These are phyloP conservation scores for Melinaea marsaeus DNA, from an alignment of 2,888 invertebrate species.

Conservation along the genomic window DNA sequence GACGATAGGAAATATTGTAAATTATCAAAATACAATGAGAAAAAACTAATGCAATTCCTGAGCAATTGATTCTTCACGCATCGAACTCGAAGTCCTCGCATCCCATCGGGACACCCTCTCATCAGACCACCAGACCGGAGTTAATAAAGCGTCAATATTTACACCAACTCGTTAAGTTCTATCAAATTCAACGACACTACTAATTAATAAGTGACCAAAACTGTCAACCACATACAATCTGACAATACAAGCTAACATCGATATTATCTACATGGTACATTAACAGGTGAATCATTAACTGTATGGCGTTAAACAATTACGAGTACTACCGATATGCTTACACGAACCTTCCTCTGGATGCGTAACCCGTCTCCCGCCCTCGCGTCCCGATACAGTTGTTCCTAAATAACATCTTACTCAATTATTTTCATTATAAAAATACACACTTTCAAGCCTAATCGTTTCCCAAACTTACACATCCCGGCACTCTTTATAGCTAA, in stretches of 20 bases:
- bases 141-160: constrained; percentile 55
- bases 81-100: no score
- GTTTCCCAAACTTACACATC: constrained; percentile 48
- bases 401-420: constrained; percentile 68
- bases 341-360: constrained; percentile 55
- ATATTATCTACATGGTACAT: constrained; percentile 72
- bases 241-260: constrained; percentile 65
- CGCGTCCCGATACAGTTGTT: constrained; percentile 49
- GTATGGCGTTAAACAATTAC: constrained; percentile 66
- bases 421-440: constrained; percentile 70
- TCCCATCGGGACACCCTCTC: no score
- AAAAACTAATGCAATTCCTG: constrained; percentile 73
- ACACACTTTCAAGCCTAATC: constrained; percentile 58
- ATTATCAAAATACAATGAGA: constrained; percentile 61
- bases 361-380: constrained; percentile 48
- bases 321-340: constrained; percentile 72
- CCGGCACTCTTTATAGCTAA: constrained; percentile 62
- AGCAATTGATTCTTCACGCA: constrained; percentile 48
- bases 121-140: constrained; percentile 26
- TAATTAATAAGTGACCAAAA: constrained; percentile 61
- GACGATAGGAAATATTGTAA: constrained; percentile 57
- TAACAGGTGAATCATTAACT: constrained; percentile 73
- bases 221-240: constrained; percentile 63
- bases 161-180: constrained; percentile 48
- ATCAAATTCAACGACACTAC: constrained; percentile 66